Evolutionary conservation across 2,797 vertebrate species (phyloP).

Genomic region (Eulemur rubriventer): DNA sequence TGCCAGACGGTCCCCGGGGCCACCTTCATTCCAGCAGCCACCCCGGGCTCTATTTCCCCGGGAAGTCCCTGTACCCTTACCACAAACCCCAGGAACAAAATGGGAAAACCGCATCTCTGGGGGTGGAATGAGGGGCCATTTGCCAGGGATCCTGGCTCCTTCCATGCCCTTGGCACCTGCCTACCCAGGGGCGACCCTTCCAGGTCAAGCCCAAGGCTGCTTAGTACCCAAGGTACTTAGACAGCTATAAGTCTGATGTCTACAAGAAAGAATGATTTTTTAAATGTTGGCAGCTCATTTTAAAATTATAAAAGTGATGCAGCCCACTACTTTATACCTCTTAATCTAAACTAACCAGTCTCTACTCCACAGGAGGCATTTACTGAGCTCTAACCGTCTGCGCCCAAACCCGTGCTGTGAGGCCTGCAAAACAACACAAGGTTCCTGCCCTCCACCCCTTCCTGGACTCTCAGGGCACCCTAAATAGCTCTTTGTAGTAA

Average conservation of each 20-base stretch:
- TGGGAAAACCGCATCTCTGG: not conserved
- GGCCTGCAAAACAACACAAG: not conserved
- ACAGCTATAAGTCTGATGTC: not conserved
- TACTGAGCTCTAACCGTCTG: accelerated
- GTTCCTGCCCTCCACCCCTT: not conserved
- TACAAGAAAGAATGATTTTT: not conserved
- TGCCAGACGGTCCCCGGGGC: not conserved
- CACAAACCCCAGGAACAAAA: not conserved
- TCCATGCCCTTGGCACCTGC: not conserved
- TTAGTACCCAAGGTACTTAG: not conserved
- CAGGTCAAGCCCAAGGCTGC: not conserved
- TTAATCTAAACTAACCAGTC: not conserved
- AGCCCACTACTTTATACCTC: not conserved
- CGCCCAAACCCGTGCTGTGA: accelerated
- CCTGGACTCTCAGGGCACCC: too few relatives aligned
- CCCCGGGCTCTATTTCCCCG: not conserved
- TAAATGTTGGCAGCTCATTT: not conserved
- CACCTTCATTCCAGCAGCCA: not conserved
- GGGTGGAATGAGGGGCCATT: too few relatives aligned
- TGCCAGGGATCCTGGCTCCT: not conserved
- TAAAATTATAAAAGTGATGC: accelerated
- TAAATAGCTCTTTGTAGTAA: too few relatives aligned
- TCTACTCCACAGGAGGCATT: not conserved
- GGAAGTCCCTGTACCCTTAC: too few relatives aligned
- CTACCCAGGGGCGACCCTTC: not conserved